Percentiles rank a stretch among this genome's conserved stretches.
phyloP scores from a whole-genome alignment of 2,888 invertebrate species.

The Ochropacha duplaris region DNA sequence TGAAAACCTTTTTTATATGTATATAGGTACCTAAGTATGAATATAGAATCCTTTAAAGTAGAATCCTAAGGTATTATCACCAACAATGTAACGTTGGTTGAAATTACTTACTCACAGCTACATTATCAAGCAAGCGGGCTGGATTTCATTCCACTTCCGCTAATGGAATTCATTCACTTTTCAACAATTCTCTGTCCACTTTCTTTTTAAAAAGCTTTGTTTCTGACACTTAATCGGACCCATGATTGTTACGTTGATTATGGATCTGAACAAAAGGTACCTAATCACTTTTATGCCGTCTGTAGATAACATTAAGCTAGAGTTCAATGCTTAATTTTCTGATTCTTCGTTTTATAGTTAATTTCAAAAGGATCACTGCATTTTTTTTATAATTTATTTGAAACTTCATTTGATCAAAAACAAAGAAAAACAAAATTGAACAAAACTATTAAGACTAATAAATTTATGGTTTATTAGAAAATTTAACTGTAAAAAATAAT shows the following conservation, averaged over 20 bases:
- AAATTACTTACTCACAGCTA: slow-evolving; percentile 44
- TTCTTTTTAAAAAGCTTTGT: slow-evolving; percentile 51
- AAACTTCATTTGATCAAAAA: too few species aligned
- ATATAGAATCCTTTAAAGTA: slow-evolving; percentile 17
- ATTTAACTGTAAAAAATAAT: too few species aligned
- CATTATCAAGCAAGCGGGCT: slow-evolving; percentile 50
- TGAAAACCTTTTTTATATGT: too few species aligned
- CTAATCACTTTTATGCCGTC: not conserved
- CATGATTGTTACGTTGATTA: slow-evolving; percentile 43
- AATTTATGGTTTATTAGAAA: too few species aligned
- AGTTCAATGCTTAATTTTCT: not conserved
- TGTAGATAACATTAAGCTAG: not conserved
- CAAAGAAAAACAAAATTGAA: too few species aligned
- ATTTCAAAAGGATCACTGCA: too few species aligned
- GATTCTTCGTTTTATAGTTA: too few species aligned
- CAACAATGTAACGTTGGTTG: slow-evolving; percentile 40
- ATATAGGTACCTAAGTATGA: slow-evolving; percentile 7
- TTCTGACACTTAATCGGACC: slow-evolving; percentile 51
- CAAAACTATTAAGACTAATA: too few species aligned
- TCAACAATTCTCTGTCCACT: slow-evolving; percentile 61
- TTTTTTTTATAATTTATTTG: too few species aligned
- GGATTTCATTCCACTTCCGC: slow-evolving; percentile 59
- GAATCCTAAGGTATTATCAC: slow-evolving; percentile 39
- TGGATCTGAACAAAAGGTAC: slow-evolving; percentile 13
- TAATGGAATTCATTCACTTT: slow-evolving; percentile 68